phyloP scores from a whole-genome alignment of 2,888 invertebrate species.

The Perizoma affinitatum region DNA sequence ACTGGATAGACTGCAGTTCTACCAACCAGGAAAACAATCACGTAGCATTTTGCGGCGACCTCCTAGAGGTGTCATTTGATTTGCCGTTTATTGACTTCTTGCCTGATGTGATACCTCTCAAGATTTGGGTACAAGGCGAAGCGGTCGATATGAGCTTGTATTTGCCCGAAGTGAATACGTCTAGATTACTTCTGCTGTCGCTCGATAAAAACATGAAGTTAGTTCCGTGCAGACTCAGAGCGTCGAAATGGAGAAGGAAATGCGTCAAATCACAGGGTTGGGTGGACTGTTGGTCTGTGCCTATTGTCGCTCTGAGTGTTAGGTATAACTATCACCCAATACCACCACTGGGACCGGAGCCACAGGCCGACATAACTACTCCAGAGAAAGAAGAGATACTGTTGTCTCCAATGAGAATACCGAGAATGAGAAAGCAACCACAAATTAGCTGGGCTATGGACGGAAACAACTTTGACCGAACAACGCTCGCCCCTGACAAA shows the following conservation, averaged over 20 bases:
- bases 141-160: slow-evolving; percentile 95
- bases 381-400: slow-evolving; percentile 97
- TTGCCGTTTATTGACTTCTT: slow-evolving; percentile 97
- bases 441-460: slow-evolving; percentile 87
- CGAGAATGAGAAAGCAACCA: slow-evolving; percentile 89
- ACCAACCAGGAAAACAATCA: slow-evolving; percentile 98
- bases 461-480: slow-evolving; percentile 94
- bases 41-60: slow-evolving; percentile 96
- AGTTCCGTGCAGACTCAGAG: slow-evolving; percentile 85
- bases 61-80: slow-evolving; percentile 96
- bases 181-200: slow-evolving; percentile 91
- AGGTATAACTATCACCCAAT: slow-evolving; percentile 96
- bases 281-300: slow-evolving; percentile 98
- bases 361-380: slow-evolving; percentile 96
- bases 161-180: slow-evolving; percentile 96
- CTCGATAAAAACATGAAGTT: slow-evolving; percentile 95
- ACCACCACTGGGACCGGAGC: slow-evolving; percentile 93
- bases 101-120: slow-evolving; percentile 93
- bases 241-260: slow-evolving; percentile 91
- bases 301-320: slow-evolving; percentile 96
- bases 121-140: slow-evolving; percentile 98
- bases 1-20: slow-evolving; percentile 99
- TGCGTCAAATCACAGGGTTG: slow-evolving; percentile 90
- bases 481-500: slow-evolving; percentile 92
- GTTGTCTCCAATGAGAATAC: slow-evolving; percentile 95